Base-by-base conservation (phyloP, 2,888 invertebrate genomes). In the Drosophila anomelani region DNA sequence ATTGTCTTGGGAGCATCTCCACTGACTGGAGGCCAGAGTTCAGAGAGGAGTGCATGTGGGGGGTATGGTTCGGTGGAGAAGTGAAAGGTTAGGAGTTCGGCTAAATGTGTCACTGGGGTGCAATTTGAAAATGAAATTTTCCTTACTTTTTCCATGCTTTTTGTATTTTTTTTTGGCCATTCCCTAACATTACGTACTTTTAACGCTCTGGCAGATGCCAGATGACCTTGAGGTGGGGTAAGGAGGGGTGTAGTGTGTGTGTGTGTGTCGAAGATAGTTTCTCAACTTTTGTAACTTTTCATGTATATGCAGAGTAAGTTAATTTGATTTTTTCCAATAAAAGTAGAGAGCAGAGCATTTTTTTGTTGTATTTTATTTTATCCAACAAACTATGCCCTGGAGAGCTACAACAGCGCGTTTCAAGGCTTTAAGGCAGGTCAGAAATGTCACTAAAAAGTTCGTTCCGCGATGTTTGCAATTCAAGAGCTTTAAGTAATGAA, bases 51-150 rank as follows among this genome's bases (percentile, higher is more conserved):
- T n/a, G 47, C 47, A 47, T 29, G 47, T 29, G 29, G 47, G 15
- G 29, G 47, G 47, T 39, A 6, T 23, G 51, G 36, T 26, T n/a
- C 29, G 32, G 51, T 23, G 55, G 41, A 41, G 13, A 20, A 47
- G 53, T 43, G 46, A 43, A 79, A 81, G 70, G 68, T 68, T 68
- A 68, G 67, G 69, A 68, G 68, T 69, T 68, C 69, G 36, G 47
- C 68, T 68, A 68, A 88, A 90, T 90, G 89, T 86, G 88, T 89
- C 89, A 86, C 85, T 81, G 69, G 89, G 89, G 89, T 88, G 83
- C 89, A 90, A 90, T 90, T 90, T 81, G 79, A 80, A 81, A 87
- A 89, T 89, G 85, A 86, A 86, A 85, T 88, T 85, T 81, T 79
- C 75, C 49, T 51, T 58, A 47, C 69, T 74, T 64, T 58, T 60